Percentiles rank a stretch among this genome's conserved stretches.
These are phyloP conservation scores for Drosophila suboccidentalis DNA, from an alignment of 2,888 invertebrate species.

Conservation along the genomic window DNA sequence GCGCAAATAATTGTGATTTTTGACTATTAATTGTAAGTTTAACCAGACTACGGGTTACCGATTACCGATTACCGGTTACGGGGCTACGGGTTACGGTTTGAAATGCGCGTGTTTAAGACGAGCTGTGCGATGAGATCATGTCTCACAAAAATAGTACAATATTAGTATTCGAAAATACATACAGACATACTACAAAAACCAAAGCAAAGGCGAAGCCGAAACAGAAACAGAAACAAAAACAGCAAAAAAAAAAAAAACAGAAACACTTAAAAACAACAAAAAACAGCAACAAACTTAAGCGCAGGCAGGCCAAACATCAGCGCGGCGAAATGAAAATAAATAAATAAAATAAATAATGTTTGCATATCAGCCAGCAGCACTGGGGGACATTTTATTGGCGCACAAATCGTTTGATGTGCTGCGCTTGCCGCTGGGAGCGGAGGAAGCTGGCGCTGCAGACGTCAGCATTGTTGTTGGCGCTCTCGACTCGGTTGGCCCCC, in stretches of 20 bases:
- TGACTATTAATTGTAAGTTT: conserved; percentile 30
- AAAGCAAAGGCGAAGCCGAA: conserved; percentile 60
- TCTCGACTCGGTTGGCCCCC: conserved; percentile 35
- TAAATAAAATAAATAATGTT: conserved; percentile 78
- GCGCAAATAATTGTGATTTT: conserved; percentile 16
- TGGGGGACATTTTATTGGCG: conserved; percentile 80
- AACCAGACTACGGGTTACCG: conserved; percentile 47
- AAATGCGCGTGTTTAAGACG: conserved; percentile 70
- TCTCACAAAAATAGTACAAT: conserved; percentile 70
- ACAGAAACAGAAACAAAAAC: conserved; percentile 51
- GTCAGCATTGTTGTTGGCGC: conserved; percentile 34
- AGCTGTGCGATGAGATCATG: conserved; percentile 77
- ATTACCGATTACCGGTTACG: conserved; percentile 38
- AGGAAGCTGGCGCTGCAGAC: conserved; percentile 61
- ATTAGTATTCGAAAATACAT: conserved; percentile 62
- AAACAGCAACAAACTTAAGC: conserved; percentile 57
- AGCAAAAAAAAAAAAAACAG: conserved; percentile 9
- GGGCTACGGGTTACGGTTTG: conserved; percentile 47
- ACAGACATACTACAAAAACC: conserved; percentile 43
- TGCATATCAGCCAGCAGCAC: conserved; percentile 75
- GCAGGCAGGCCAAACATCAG: conserved; percentile 70
- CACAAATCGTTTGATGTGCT: conserved; percentile 79
- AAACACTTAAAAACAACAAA: conserved; percentile 15
- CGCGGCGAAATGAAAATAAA: conserved; percentile 68
- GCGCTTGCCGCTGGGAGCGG: conserved; percentile 61